Percentiles rank a stretch among this genome's conserved stretches.
Evolutionary conservation across 2,888 invertebrate genomes (phyloP).

Genomic region (Adineta ricciae): DNA sequence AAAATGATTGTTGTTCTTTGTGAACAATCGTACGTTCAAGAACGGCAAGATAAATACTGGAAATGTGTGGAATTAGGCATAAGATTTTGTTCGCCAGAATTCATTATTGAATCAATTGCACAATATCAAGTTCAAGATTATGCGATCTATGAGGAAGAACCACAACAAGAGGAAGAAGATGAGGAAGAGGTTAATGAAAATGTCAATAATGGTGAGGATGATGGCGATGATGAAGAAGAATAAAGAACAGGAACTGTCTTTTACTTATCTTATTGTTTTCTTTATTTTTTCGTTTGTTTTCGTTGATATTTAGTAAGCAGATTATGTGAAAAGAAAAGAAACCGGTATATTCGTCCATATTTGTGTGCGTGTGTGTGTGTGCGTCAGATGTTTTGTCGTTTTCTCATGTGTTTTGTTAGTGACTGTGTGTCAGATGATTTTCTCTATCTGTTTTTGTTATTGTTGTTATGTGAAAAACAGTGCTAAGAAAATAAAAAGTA

Average conservation of each 20-base stretch:
- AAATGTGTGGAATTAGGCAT: slow-evolving; percentile 12
- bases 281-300: background rate
- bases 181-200: background rate
- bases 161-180: background rate
- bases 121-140: background rate
- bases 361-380: background rate
- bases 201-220: background rate
- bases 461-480: background rate
- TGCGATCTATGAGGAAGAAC: background rate
- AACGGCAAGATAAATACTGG: background rate
- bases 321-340: background rate
- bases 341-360: background rate
- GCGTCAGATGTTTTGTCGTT: background rate
- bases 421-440: background rate
- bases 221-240: background rate
- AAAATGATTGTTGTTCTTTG: slow-evolving; percentile 21
- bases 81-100: background rate
- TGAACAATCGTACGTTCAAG: background rate
- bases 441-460: background rate
- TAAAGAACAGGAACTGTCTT: background rate
- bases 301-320: slow-evolving; percentile 13
- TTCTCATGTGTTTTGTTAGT: background rate
- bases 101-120: slow-evolving; percentile 12
- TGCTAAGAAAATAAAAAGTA: background rate
- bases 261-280: background rate